Evolutionary conservation across 2,888 invertebrate genomes (phyloP).

Genomic region (Trissolcus brochymenae): DNA sequence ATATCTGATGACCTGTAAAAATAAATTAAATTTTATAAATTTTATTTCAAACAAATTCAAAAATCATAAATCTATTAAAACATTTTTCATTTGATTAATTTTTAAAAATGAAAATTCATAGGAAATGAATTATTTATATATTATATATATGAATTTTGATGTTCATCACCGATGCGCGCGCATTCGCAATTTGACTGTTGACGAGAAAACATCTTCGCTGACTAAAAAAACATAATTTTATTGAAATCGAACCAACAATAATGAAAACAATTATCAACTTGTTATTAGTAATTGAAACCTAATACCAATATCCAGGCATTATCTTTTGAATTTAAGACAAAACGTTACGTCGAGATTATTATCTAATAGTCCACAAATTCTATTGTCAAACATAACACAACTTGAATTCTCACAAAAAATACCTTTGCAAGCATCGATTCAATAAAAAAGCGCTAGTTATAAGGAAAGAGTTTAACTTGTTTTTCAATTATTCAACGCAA

Average conservation of each 20-base stretch:
- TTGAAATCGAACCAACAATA: too few relatives aligned
- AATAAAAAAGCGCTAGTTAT: background rate
- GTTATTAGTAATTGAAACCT: too few relatives aligned
- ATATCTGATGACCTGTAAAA: conserved; percentile 69
- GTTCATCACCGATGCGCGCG: too few relatives aligned
- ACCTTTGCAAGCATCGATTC: background rate
- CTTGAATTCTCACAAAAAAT: background rate
- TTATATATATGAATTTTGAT: too few relatives aligned
- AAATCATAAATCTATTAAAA: background rate
- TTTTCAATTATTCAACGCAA: background rate
- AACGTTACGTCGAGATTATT: conserved; percentile 1
- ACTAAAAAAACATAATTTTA: background rate
- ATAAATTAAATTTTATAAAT: background rate
- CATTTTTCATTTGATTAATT: background rate
- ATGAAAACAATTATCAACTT: too few relatives aligned
- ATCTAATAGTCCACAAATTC: background rate
- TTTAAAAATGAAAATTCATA: background rate
- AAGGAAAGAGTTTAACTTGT: background rate
- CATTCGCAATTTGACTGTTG: too few relatives aligned
- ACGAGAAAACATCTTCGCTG: too few relatives aligned
- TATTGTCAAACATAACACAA: too few relatives aligned
- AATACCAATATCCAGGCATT: too few relatives aligned
- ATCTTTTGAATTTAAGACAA: too few relatives aligned
- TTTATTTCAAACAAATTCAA: background rate
- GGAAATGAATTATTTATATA: too few relatives aligned